Conservation (phyloP, 2,113 vertebrate species). For the Rousettus leschenaultii region DNA sequence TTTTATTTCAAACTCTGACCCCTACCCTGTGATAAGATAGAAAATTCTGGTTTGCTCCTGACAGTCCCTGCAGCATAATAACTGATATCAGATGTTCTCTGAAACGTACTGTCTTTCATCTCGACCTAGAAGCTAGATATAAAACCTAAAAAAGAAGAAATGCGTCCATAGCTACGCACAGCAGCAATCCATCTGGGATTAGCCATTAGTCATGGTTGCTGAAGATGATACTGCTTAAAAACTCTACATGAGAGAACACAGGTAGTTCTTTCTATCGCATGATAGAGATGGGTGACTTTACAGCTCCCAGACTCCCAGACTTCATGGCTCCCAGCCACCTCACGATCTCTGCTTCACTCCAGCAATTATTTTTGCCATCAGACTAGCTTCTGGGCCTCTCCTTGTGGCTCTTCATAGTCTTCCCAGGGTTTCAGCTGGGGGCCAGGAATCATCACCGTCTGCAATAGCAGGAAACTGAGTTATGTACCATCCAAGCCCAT, state of each 20-base stretch:
- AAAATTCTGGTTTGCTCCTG: neutral
- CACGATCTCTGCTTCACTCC: neutral
- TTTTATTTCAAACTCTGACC: slow-evolving; percentile 44
- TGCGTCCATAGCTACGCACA: neutral
- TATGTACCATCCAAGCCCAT: neutral
- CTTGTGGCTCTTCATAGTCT: slow-evolving; percentile 80
- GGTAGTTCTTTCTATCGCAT: neutral
- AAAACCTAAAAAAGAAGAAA: neutral
- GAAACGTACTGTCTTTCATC: neutral
- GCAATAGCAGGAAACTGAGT: slow-evolving; percentile 63
- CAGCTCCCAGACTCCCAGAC: neutral
- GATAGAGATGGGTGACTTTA: neutral
- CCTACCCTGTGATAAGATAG: neutral
- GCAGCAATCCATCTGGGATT: neutral
- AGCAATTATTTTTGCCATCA: slow-evolving; percentile 72
- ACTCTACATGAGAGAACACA: neutral
- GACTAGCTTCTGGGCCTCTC: slow-evolving; percentile 67
- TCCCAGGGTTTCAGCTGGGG: slow-evolving; percentile 83
- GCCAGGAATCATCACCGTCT: slow-evolving; percentile 93
- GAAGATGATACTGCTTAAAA: neutral
- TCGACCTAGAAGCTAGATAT: neutral
- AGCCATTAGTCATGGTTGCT: neutral
- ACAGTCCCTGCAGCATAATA: neutral
- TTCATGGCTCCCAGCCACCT: neutral
- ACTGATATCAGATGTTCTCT: neutral